Evolutionary conservation across 30 jellyfish, hydroid and myxozoan genomes (phyloP).

Genomic region (Hydractinia symbiolongicarpus): DNA sequence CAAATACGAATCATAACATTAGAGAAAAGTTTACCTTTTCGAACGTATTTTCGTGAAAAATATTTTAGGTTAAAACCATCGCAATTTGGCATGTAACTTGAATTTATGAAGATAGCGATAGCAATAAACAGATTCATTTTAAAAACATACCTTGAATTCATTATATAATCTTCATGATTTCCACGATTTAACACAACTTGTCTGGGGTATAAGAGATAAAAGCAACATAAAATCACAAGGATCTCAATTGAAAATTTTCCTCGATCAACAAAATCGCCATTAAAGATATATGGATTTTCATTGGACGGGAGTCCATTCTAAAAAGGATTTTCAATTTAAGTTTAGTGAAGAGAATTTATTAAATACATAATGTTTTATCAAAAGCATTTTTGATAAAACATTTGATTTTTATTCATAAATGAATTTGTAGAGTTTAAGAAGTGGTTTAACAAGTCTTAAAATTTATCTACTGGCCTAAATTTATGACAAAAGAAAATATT

Average conservation of each 20-base stretch:
- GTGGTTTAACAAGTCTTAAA: too few relatives aligned
- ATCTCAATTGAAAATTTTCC: constrained; percentile 61
- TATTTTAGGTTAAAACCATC: too few relatives aligned
- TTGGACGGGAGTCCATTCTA: constrained; percentile 76
- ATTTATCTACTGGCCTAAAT: too few relatives aligned
- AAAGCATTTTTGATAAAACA: too few relatives aligned
- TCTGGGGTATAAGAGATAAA: constrained; percentile 48
- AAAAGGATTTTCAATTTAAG: background rate
- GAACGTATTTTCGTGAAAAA: too few relatives aligned
- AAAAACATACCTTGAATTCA: constrained; percentile 58
- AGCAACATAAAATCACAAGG: constrained; percentile 55
- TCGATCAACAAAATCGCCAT: constrained; percentile 79
- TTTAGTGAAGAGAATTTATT: background rate
- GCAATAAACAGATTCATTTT: background rate
- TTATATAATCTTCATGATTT: constrained; percentile 52
- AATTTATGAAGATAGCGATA: too few relatives aligned
- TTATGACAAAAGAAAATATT: too few relatives aligned
- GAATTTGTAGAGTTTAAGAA: too few relatives aligned
- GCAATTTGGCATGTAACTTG: too few relatives aligned
- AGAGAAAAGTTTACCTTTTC: too few relatives aligned
- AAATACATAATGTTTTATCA: background rate
- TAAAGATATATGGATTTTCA: constrained; percentile 67
- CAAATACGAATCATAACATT: too few relatives aligned
- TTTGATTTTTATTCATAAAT: too few relatives aligned
- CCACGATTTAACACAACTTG: constrained; percentile 63